Percentiles rank a stretch among this genome's conserved stretches.
These are phyloP conservation scores for Phrynocephalus versicolor DNA, from an alignment of 2,113 vertebrate genomes.

Conservation along the genomic window DNA sequence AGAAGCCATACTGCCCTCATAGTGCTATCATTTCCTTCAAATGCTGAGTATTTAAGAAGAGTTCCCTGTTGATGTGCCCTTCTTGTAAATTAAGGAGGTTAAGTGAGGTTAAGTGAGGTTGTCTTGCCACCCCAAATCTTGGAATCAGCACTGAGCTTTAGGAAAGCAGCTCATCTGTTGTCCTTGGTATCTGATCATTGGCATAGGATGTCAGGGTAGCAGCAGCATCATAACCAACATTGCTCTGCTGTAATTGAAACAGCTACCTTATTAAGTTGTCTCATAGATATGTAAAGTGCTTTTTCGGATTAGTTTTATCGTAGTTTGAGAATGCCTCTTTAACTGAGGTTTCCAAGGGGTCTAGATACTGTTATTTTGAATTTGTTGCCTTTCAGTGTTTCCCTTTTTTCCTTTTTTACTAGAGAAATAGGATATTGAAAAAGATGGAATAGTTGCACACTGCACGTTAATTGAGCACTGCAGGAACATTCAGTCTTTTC, in stretches of 20 bases:
- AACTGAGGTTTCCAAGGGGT: too few relatives aligned
- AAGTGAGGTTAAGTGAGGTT: background rate
- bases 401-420: too few relatives aligned
- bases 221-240: background rate
- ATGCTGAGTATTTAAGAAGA: background rate
- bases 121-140: background rate
- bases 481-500: too few relatives aligned
- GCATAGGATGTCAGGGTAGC: background rate
- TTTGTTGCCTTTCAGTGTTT: too few relatives aligned
- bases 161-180: background rate
- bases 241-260: background rate
- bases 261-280: background rate
- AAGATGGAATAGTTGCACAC: too few relatives aligned
- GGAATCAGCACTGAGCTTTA: background rate
- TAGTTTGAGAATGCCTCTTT: too few relatives aligned
- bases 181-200: background rate
- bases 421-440: too few relatives aligned
- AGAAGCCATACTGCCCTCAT: background rate
- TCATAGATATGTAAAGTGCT: background rate
- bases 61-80: background rate
- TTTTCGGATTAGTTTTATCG: too few relatives aligned
- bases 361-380: too few relatives aligned
- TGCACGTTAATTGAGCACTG: too few relatives aligned
- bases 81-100: too few relatives aligned
- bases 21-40: background rate